These are phyloP conservation scores for Ianthella basta DNA, from an alignment of 37 sponge, comb jelly and placozoan species.

Conservation along the genomic window DNA sequence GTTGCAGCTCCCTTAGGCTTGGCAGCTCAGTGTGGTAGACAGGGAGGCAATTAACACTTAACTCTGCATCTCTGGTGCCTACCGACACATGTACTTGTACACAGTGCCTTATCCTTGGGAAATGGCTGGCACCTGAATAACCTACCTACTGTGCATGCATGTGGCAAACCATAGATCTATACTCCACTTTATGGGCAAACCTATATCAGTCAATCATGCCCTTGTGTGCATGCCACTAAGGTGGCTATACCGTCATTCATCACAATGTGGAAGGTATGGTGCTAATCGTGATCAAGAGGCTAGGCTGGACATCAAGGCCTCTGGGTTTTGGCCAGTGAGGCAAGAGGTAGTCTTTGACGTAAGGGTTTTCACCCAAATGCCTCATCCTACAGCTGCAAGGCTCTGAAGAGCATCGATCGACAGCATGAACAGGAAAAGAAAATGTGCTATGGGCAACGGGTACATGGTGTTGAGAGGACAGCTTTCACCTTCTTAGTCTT, in stretches of 20 bases:
- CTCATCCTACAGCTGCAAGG: background rate
- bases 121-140: slow-evolving; percentile 16
- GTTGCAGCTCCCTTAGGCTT: too few species aligned
- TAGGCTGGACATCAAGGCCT: background rate
- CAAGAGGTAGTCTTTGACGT: background rate
- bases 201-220: background rate
- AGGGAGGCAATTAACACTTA: too few species aligned
- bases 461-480: background rate
- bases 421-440: background rate
- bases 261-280: background rate
- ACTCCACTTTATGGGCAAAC: too few species aligned
- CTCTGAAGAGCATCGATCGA: background rate
- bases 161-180: too few species aligned
- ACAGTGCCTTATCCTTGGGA: slow-evolving; percentile 15
- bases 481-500: background rate
- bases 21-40: too few species aligned
- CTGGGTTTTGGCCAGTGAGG: background rate
- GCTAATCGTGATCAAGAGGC: slow-evolving; percentile 9
- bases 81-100: too few species aligned
- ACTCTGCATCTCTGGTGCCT: too few species aligned
- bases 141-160: background rate
- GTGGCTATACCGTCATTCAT: background rate
- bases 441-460: background rate
- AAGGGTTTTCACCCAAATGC: slow-evolving; percentile 5
- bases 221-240: slow-evolving; percentile 1